These are phyloP conservation scores for Aphelenchoides fujianensis DNA, from an alignment of 1,140 invertebrate genomes.

Conservation along the genomic window DNA sequence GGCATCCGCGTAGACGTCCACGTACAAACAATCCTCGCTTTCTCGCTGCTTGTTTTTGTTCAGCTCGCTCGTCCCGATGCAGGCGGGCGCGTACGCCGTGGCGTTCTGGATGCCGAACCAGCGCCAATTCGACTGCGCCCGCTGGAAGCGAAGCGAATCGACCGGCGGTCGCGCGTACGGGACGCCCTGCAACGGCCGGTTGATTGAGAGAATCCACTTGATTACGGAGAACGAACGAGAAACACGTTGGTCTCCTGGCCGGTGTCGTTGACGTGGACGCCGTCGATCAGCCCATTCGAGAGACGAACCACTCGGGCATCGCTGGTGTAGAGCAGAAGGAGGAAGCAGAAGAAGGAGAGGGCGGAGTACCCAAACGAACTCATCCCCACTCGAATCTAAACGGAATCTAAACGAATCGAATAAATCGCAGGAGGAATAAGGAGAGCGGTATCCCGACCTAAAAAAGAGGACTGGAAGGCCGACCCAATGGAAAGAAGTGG, in stretches of 20 bases:
- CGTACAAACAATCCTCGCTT: slow-evolving; percentile 3
- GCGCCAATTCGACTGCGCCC: background rate
- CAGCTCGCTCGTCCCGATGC: background rate
- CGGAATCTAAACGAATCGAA: no score
- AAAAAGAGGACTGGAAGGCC: no score
- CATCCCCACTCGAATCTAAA: no score
- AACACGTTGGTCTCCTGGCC: background rate
- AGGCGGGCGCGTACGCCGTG: background rate
- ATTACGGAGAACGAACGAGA: background rate
- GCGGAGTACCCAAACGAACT: no score
- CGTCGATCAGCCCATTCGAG: background rate
- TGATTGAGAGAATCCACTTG: no score
- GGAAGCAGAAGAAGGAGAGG: no score
- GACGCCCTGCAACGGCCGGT: background rate
- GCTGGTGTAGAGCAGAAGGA: no score
- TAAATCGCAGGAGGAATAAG: no score
- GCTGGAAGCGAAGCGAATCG: background rate
- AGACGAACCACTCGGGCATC: background rate
- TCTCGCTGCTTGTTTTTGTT: slow-evolving; percentile 1
- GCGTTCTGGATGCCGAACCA: slow-evolving; percentile 5
- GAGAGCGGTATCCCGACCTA: no score
- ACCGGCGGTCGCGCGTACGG: background rate
- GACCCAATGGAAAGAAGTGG: no score
- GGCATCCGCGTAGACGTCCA: background rate
- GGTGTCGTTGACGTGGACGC: background rate